Evolutionary conservation across 1,140 invertebrate genomes (phyloP).

Genomic region (Solen grandis): DNA sequence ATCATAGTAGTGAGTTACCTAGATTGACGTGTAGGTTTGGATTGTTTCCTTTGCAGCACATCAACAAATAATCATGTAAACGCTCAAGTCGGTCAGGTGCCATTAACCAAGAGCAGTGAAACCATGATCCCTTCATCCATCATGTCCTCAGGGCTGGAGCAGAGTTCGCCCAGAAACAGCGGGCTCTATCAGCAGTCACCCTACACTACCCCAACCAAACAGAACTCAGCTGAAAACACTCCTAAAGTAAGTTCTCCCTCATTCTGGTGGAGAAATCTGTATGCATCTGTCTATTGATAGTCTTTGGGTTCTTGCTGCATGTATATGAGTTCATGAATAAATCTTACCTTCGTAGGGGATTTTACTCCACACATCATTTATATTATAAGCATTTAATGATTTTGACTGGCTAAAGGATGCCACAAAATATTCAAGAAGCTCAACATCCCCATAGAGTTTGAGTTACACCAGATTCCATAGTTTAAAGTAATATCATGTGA

Average conservation of each 20-base stretch:
- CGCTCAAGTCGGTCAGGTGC: conserved; percentile 19
- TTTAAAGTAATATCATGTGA: conserved; percentile 2
- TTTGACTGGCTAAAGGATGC: too few species aligned
- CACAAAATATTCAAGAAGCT: too few species aligned
- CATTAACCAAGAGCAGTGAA: conserved; percentile 59
- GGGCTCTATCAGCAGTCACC: conserved; percentile 73
- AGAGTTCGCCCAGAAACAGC: conserved; percentile 63
- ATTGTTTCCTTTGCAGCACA: conserved; percentile 50
- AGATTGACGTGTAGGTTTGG: too few species aligned
- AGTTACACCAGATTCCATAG: neutral
- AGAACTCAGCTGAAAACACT: conserved; percentile 57
- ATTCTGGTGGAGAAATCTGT: too few species aligned
- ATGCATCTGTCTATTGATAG: too few species aligned
- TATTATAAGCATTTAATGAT: too few species aligned
- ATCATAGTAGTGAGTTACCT: too few species aligned
- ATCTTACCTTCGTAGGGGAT: too few species aligned
- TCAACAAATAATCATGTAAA: conserved; percentile 66
- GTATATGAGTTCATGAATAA: too few species aligned
- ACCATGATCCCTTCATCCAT: conserved; percentile 66
- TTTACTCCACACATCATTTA: too few species aligned
- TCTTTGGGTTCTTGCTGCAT: too few species aligned
- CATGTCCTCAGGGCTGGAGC: conserved; percentile 65
- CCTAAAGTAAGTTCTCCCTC: conserved; percentile 42
- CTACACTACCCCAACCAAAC: conserved; percentile 74
- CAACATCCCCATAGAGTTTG: too few species aligned